Base-by-base conservation (phyloP, 2,888 invertebrate genomes). In the Trichacis sp. region DNA sequence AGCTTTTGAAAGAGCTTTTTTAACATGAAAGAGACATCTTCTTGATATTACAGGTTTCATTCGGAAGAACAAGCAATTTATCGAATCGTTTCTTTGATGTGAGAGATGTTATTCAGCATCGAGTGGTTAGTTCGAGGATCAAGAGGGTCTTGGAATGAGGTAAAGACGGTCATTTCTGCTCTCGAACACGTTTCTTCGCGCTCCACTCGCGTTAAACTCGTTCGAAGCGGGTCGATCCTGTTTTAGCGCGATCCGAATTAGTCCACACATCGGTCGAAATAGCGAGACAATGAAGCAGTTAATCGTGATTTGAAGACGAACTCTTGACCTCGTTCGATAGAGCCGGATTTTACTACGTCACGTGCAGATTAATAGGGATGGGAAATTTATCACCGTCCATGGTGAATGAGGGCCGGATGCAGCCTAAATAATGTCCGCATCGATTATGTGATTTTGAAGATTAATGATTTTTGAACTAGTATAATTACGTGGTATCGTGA, bases 151-250 rank as follows among this genome's bases (percentile, higher is more conserved):
- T 59, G 58, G n/a, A n/a, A n/a, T n/a, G n/a, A n/a, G 59, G 51
- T 52, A 55, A 64, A 57, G 52, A 56, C 50, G 55, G 56, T 61
- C 57, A 68, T 61, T 68, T 64, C 64, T 56, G 50, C 64, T 59
- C 64, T 64, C 52, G 59, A 68, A 68, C 64, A 68, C 68, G 64
- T 68, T 68, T 59, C 51, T 59, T 56, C 48, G 51, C 49, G 38
- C 42, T 38, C 45, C 59, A 62, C 64, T 64, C 56, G 64, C 53
- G 59, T 59, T 50, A 60, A 62, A 62, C 59, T 65, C 60, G 52
- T 65, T 62, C 55, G 20, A 63, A 68, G 61, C 52, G 47, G 43
- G 50, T 43, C 59, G 61, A 65, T 60, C 56, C 57, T 60, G 60
- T 65, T 65, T 60, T 53, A 36, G 40, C 40, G 56, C 55, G 51